These are phyloP conservation scores for Echinarachnius parma DNA, from an alignment of 53 echinoderm and acorn worm species.

Conservation along the genomic window DNA sequence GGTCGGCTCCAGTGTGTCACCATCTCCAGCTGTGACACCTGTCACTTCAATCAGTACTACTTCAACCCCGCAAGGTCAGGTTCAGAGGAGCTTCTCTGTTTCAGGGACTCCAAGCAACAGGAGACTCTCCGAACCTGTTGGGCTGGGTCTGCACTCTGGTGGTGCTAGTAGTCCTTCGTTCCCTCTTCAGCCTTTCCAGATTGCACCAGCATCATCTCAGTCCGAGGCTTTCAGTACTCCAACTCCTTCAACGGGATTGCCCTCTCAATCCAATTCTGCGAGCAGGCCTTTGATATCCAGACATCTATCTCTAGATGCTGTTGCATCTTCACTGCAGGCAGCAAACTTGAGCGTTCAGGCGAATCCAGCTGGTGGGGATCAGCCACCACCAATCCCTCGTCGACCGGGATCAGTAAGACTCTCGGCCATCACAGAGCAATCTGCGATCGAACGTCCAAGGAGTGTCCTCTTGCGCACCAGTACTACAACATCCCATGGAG, in stretches of 20 bases:
- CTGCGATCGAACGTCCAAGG: conserved; percentile 9
- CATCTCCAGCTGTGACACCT: conserved; percentile 4
- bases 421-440: background rate
- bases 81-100: background rate
- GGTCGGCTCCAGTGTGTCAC: conserved; percentile 25
- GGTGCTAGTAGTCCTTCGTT: background rate
- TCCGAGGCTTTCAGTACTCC: no score
- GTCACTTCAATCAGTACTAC: background rate
- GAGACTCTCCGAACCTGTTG: conserved; percentile 23
- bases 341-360: background rate
- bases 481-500: background rate
- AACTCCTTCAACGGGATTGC: conserved; percentile 5
- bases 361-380: conserved; percentile 12
- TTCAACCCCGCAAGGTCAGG: background rate
- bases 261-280: conserved; percentile 11
- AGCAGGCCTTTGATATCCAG: background rate
- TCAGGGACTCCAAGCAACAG: conserved; percentile 12
- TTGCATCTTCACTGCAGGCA: conserved; percentile 9
- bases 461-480: conserved; percentile 13
- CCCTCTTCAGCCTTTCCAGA: background rate
- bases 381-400: conserved; percentile 37
- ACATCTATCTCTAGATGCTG: conserved; percentile 14
- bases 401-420: conserved; percentile 19
- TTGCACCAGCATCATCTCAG: background rate
- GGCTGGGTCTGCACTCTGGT: background rate